Base-by-base conservation (phyloP, 2,888 invertebrate genomes). In the Ectemnius continuus region DNA sequence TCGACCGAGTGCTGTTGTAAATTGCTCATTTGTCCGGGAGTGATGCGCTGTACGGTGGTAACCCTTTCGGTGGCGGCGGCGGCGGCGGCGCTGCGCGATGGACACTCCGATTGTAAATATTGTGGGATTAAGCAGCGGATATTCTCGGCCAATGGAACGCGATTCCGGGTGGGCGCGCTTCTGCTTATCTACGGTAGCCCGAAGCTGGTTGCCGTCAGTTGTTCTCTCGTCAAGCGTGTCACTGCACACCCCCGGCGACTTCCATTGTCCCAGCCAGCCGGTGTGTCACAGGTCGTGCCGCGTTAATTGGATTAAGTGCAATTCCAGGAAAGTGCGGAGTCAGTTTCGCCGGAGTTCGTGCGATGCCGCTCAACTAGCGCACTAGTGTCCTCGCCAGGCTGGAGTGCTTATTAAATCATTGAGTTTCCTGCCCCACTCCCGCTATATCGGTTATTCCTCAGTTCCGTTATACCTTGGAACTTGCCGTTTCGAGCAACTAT, bases 21-120 rank as follows among this genome's bases (percentile, higher is more conserved):
- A 81, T 72, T 58, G 68, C 8, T 28, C 45, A 57, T 28, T n/a
- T 59, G 52, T 76, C 61, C 48, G 63, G 23, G 20, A 23, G 2
- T 57, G n/a, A 18, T 18, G 45, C 48, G 14, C 23, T 3, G 23
- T 3, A 3, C 3, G 3, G 23, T 3, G 46, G 46, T 14, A 80
- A 78, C 68, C 67, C 77, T 78, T 79, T 73, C 46, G 16, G 5
- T 14, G 1, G 0, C 11, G 13, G 6, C 36, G 58, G 52, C 23
- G 52, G 4, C 18, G 1, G 0, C 11, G 13, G 6, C 36, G 58
- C 26, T n/a, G 14, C 14, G 14, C 47, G 28, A 14, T 16, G 69
- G 60, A 18, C 68, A 11, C 59, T 47, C n/a, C 18, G 66, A 79
- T 71, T 76, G 82, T 85, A 85, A 83, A 86, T 84, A 86, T 83